Percentiles rank a stretch among this genome's conserved stretches.
phyloP scores from a whole-genome alignment of 2,113 vertebrate species.

The Epinephelus moara region DNA sequence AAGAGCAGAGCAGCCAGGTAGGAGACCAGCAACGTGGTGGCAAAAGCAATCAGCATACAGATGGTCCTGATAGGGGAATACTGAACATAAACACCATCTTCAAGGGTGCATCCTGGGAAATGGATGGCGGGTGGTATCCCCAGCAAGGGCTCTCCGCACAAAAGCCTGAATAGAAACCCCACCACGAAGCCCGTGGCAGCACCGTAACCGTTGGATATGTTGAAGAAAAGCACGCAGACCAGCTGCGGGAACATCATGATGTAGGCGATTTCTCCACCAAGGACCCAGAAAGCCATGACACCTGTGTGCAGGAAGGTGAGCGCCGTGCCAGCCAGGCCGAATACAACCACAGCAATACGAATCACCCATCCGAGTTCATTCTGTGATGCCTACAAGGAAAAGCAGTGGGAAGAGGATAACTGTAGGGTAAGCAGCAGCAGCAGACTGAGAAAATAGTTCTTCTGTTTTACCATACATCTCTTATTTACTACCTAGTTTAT shows the following conservation, averaged over 20 bases:
- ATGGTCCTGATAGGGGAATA: slow-evolving; percentile 82
- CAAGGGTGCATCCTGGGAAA: slow-evolving; percentile 78
- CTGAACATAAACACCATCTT: slow-evolving; percentile 71
- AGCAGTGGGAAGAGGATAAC: neutral
- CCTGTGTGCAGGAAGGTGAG: slow-evolving; percentile 81
- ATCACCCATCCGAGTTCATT: slow-evolving; percentile 81
- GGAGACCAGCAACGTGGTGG: slow-evolving; percentile 62
- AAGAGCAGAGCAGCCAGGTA: slow-evolving; percentile 72
- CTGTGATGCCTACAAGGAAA: slow-evolving; percentile 76
- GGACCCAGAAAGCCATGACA: slow-evolving; percentile 82
- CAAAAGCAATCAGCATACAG: slow-evolving; percentile 71
- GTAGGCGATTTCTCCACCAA: slow-evolving; percentile 82
- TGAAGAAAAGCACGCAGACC: slow-evolving; percentile 73
- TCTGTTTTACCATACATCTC: neutral
- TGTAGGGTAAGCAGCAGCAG: too few species aligned
- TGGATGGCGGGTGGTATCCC: slow-evolving; percentile 67
- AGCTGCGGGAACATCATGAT: slow-evolving; percentile 85
- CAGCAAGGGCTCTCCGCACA: slow-evolving; percentile 82
- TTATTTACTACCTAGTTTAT: neutral
- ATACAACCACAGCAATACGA: slow-evolving; percentile 75
- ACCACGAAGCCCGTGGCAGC: slow-evolving; percentile 73
- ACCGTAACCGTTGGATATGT: slow-evolving; percentile 81
- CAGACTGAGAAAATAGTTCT: neutral
- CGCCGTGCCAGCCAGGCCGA: slow-evolving; percentile 70
- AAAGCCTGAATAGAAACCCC: slow-evolving; percentile 76